Evolutionary conservation across 2,888 invertebrate species (phyloP).

Genomic region (Lasius fuliginosus): DNA sequence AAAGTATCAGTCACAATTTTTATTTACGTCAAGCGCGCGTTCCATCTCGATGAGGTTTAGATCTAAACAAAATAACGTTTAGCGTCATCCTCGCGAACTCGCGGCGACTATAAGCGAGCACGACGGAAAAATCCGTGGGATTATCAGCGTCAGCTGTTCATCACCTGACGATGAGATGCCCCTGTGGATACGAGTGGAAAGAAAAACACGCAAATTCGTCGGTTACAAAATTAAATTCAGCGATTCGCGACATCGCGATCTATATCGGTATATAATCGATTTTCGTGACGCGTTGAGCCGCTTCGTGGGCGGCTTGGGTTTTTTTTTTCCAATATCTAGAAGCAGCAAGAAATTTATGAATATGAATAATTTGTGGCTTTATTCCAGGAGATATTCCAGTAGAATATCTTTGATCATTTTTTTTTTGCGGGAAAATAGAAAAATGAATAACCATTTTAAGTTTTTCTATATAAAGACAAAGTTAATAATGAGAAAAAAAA

Average conservation of each 20-base stretch:
- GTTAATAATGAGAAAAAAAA: background rate
- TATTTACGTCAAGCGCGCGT: conserved; percentile 29
- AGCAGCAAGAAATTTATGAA: background rate
- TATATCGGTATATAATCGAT: conserved; percentile 7
- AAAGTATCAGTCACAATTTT: conserved; percentile 5
- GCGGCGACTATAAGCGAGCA: background rate
- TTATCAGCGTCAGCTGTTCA: conserved; percentile 25
- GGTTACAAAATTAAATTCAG: conserved; percentile 25
- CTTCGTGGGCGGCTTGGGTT: background rate
- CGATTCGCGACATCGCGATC: background rate
- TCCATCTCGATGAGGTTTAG: conserved; percentile 11
- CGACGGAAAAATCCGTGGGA: background rate
- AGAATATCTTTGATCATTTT: background rate
- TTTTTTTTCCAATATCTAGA: background rate
- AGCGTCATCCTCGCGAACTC: background rate
- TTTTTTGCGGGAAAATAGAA: background rate
- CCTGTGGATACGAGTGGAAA: background rate
- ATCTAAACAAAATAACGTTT: background rate
- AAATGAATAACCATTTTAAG: background rate
- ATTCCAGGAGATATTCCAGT: background rate
- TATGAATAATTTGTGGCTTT: background rate
- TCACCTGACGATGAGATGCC: background rate
- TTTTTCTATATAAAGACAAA: conserved; percentile 11
- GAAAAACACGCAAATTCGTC: background rate
- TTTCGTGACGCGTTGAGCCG: background rate